Evolutionary conservation across 2,888 invertebrate genomes (phyloP), one percentile per base, ranked within the genome.

Genomic region (Apeira syringaria): DNA sequence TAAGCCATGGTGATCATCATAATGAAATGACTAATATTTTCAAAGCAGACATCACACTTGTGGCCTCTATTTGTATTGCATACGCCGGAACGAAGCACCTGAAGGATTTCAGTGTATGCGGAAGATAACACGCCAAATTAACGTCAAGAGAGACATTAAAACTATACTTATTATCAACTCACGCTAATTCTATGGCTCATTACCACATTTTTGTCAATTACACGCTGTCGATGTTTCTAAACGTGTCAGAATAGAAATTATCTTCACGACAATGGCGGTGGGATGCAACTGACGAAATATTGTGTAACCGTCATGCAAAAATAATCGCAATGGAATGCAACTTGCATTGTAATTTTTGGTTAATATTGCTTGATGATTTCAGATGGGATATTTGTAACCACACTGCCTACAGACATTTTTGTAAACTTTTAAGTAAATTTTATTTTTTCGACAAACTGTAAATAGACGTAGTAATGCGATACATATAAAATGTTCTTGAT

Each of bases 251-350:
- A 45, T 34, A 26, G 27, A 30, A 34, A 25, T 34, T 33, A 39
- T 22, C 34, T 11, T 25, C 34, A 33, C 28, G 29, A 44, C 29
- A 45, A 38, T 34, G 5, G 29, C 20, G 12, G 18, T 7, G 33
- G 15, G 25, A 26, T 35, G 39, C 34, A 33, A 9, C 10, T 45
- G 33, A 26, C 25, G 38, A 38, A 45, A 45, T 20, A 7, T 29
- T 39, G 38, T 26, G 34, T 39, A 39, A 45, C 12, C 25, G 8
- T 5, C 8, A 30, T 44, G 30, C 34, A 34, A 44, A 44, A 39
- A 45, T 39, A 22, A 30, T 22, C 17, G 26, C 5, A 2, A 20
- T 10, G 22, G 37, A 37, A 44, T 34, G 44, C 38, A 36, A n/a
- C 15, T 22, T n/a, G 20, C 2, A 20, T 20, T 7, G 7, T 20